Base-by-base conservation (phyloP, 2,888 invertebrate species). In the Drosophila mimica region DNA sequence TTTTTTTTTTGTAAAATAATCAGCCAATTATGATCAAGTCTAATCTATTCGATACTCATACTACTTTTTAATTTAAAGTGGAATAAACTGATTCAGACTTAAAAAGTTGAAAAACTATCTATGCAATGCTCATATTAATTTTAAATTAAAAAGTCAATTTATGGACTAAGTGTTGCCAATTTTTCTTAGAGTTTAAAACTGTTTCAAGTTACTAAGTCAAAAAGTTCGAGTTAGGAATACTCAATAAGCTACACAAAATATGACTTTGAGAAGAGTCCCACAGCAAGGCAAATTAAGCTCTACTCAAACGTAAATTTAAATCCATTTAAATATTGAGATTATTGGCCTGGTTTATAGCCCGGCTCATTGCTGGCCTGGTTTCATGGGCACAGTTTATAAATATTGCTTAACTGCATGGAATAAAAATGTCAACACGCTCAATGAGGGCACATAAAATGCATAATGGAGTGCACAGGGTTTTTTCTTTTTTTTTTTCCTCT, bases 381-480 rank as follows among this genome's bases (percentile, higher is more conserved):
- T 51, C 51, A 52, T 33, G 46, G 62, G 64, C 64, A 77, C 66
- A 79, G 82, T 76, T 76, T 83, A 82, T 86, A 87, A 88, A 87
- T 88, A 87, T 71, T 81, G 88, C 77, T 76, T 68, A 88, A 88
- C 74, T 81, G 86, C 76, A 74, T 74, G 81, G 76, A 85, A 90
- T 88, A 76, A 88, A 90, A 90, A 86, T 87, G 87, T 87, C 87
- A 87, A 83, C 87, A 90, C 82, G 46, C 61, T 53, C 62, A 73
- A 74, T 74, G 79, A 81, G 81, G 83, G 70, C 82, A 76, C 70
- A 89, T 81, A 73, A 86, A 88, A 77, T 88, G 90, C 86, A 87
- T 88, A 90, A 90, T 88, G 79, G 86, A 85, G 80, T 77, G 74
- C 77, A 74, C 73, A 74, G 46, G 48, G 68, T 40, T 54, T n/a